Evolutionary conservation across 2,113 vertebrate species (phyloP).

Genomic region (Apeltes quadracus): DNA sequence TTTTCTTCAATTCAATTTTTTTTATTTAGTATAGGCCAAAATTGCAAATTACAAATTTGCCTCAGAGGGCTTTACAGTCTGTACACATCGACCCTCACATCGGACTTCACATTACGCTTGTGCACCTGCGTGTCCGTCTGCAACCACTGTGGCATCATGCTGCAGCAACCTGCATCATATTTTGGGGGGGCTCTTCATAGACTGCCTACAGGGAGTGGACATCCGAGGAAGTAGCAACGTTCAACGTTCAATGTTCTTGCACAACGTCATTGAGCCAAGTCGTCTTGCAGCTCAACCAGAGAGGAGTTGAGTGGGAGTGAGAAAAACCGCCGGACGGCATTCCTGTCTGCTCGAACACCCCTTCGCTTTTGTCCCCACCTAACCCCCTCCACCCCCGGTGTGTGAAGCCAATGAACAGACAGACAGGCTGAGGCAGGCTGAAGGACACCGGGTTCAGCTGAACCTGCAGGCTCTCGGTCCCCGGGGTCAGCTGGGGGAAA

Average conservation of each 20-base stretch:
- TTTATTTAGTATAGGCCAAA: too few species aligned
- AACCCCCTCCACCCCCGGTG: background rate
- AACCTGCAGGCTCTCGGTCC: constrained; percentile 50
- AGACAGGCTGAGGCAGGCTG: constrained; percentile 27
- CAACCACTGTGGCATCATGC: too few species aligned
- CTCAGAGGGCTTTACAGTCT: too few species aligned
- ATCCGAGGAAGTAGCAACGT: background rate
- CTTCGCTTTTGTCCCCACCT: background rate
- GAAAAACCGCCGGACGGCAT: constrained; percentile 4
- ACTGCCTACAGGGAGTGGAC: background rate
- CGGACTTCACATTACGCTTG: background rate
- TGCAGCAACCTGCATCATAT: too few species aligned
- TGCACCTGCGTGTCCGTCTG: background rate
- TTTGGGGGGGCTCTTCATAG: too few species aligned
- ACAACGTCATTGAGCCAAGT: background rate
- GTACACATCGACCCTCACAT: too few species aligned
- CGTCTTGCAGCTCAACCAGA: background rate
- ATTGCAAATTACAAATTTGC: too few species aligned
- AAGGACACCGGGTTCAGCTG: constrained; percentile 44
- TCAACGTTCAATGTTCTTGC: background rate
- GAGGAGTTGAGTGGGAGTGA: background rate
- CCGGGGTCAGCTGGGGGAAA: constrained; percentile 33
- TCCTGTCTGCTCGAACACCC: constrained; percentile 14
- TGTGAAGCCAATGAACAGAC: constrained; percentile 6
- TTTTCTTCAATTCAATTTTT: too few species aligned